phyloP scores from a whole-genome alignment of 2,888 invertebrate species.

The Callosobruchus maculatus region DNA sequence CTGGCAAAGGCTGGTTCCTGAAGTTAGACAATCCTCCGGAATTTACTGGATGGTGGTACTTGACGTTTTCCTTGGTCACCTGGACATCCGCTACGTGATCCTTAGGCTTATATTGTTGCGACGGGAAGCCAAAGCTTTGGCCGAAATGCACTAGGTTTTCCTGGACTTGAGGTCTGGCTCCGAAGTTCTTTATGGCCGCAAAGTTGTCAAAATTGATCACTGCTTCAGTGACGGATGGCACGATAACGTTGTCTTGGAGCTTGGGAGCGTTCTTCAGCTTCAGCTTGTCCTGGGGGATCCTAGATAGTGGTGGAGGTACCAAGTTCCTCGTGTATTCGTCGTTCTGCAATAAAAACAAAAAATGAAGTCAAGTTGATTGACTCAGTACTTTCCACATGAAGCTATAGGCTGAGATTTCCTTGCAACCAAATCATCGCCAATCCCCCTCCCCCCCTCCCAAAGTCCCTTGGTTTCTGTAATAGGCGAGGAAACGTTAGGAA shows the following conservation, averaged over 20 bases:
- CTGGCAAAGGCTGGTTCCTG: constrained; percentile 27
- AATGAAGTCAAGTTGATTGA: too few relatives aligned
- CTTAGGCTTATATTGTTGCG: constrained; percentile 14
- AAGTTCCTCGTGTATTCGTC: constrained; percentile 49
- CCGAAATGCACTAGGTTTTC: constrained; percentile 39
- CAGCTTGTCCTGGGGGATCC: constrained; percentile 14
- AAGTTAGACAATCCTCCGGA: constrained; percentile 24
- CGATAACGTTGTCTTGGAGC: constrained; percentile 24
- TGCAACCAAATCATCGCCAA: too few relatives aligned
- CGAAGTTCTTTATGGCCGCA: constrained; percentile 15
- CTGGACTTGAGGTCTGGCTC: constrained; percentile 25
- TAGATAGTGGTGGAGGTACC: constrained; percentile 49
- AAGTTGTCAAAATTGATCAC: not conserved
- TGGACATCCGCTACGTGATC: constrained; percentile 38
- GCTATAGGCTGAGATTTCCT: too few relatives aligned
- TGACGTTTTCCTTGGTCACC: constrained; percentile 47
- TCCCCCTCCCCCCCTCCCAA: too few relatives aligned
- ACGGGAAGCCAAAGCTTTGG: constrained; percentile 31
- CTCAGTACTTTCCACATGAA: too few relatives aligned
- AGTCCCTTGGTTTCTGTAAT: too few relatives aligned
- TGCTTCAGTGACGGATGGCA: not conserved
- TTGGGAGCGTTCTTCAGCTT: constrained; percentile 14
- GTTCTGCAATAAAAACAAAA: constrained; percentile 31
- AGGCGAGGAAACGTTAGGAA: too few relatives aligned
- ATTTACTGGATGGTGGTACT: constrained; percentile 40